These are phyloP conservation scores for Protodeltote pygarga DNA, from an alignment of 2,888 invertebrate genomes.

Conservation along the genomic window DNA sequence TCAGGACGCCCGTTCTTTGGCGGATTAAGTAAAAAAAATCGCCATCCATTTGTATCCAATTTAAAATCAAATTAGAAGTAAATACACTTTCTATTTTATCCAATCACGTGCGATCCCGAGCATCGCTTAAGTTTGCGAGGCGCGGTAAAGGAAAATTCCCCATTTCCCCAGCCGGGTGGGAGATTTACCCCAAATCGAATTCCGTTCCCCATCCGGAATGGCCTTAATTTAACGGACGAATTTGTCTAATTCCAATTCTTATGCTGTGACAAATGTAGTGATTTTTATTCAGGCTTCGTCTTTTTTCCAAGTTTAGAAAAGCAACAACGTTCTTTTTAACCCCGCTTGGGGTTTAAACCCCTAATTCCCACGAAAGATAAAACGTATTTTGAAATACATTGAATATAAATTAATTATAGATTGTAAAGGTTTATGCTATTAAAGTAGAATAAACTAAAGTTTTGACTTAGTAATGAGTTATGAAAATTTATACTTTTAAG, in stretches of 20 bases:
- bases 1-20: constrained; percentile 56
- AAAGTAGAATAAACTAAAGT: constrained; percentile 44
- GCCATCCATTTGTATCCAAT: constrained; percentile 82
- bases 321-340: constrained; percentile 48
- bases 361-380: constrained; percentile 43
- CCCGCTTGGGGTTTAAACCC: constrained; percentile 41
- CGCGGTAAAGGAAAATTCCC: constrained; percentile 70
- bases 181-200: constrained; percentile 85
- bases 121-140: constrained; percentile 63
- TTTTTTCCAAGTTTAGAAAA: constrained; percentile 53
- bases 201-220: constrained; percentile 73
- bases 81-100: constrained; percentile 80
- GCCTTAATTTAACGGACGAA: constrained; percentile 86
- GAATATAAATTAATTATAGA: constrained; percentile 54
- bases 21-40: constrained; percentile 70
- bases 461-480: constrained; percentile 32
- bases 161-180: constrained; percentile 69
- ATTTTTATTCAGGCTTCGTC: constrained; percentile 78
- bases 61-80: constrained; percentile 84
- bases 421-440: constrained; percentile 45
- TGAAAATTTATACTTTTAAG: constrained; percentile 40
- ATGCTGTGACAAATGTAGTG: constrained; percentile 84
- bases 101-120: constrained; percentile 76
- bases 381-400: constrained; percentile 42
- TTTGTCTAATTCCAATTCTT: constrained; percentile 86